These are phyloP conservation scores for Leucosticte australis DNA, from an alignment of 2,113 vertebrate genomes.

Conservation along the genomic window DNA sequence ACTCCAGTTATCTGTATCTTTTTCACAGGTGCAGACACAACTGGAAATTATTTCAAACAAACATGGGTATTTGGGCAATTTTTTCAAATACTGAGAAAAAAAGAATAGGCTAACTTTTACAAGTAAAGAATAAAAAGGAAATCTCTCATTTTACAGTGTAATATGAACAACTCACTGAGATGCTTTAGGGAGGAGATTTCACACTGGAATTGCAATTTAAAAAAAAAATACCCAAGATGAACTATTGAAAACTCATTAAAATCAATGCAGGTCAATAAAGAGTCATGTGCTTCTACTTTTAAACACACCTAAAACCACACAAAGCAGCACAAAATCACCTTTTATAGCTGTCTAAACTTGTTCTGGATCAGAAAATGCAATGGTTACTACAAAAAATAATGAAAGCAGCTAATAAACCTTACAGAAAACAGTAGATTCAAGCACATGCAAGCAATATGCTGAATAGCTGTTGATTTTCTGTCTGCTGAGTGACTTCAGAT, in stretches of 20 bases:
- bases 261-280: conserved; percentile 25
- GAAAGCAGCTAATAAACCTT: conserved; percentile 54
- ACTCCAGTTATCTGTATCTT: background rate
- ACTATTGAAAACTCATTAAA: conserved; percentile 56
- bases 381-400: conserved; percentile 52
- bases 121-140: background rate
- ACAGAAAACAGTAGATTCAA: conserved; percentile 47
- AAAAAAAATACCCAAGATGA: background rate
- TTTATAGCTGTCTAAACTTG: conserved; percentile 50
- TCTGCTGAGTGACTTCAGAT: conserved; percentile 79
- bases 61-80: background rate
- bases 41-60: background rate
- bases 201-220: background rate
- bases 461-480: conserved; percentile 64
- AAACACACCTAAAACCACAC: conserved; percentile 33
- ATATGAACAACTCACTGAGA: conserved; percentile 1
- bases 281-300: conserved; percentile 39
- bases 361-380: conserved; percentile 55
- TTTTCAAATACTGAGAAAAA: background rate
- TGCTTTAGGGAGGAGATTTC: background rate
- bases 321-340: conserved; percentile 21
- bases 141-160: background rate
- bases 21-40: background rate
- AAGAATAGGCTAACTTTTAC: background rate
- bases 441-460: conserved; percentile 58